Base-by-base conservation (phyloP, 2,797 vertebrate species). In the Gymnodraco acuticeps region DNA sequence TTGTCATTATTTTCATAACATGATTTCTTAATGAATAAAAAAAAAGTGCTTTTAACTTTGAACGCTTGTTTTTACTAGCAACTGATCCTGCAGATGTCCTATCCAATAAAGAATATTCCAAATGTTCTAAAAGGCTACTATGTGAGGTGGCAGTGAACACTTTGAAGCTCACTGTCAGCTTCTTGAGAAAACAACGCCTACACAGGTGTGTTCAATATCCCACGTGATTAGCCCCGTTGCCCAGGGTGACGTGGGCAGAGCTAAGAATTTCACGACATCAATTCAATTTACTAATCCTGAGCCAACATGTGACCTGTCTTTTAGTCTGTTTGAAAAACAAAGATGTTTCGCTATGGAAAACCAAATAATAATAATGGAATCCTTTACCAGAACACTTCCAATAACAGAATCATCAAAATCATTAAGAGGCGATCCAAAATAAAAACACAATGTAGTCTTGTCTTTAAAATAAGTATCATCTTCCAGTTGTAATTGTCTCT, bases 1-100 rank as follows among this genome's bases (percentile, higher is more conserved):
- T 88, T 89, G 88, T 93, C 89, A 92, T 94, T 92, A 95, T 95
- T 94, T 94, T 94, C 92, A 93, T 93, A 94, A 95, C 92, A 89
- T 90, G 77, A 89, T 94, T 94, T 94, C 90, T 85, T 93, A 93
- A 92, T 90, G 74, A 93, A 93, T 92, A 90, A 92, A 89, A 92
- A 92, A 91, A 87, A 92, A 90, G 65, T 87, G 81, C 82, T 93
- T 95, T 94, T 89, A 92, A 93, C 84, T 86, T 89, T 43, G 87
- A 83, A 60, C 62, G 66, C 72, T 72, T 87, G 79, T 81, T 20
- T 45, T 82, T 27, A 54, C 16, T 80, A 42, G 7, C 23, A 65
- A 11, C 41, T 64, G 3, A 80, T 14, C 15, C 4, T 16, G 12
- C 1, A 13, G 10, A 41, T 46, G 17, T 56, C 23, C 10, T 8